These are phyloP conservation scores for Ephestia elutella DNA, from an alignment of 1,140 invertebrate species.

Conservation along the genomic window DNA sequence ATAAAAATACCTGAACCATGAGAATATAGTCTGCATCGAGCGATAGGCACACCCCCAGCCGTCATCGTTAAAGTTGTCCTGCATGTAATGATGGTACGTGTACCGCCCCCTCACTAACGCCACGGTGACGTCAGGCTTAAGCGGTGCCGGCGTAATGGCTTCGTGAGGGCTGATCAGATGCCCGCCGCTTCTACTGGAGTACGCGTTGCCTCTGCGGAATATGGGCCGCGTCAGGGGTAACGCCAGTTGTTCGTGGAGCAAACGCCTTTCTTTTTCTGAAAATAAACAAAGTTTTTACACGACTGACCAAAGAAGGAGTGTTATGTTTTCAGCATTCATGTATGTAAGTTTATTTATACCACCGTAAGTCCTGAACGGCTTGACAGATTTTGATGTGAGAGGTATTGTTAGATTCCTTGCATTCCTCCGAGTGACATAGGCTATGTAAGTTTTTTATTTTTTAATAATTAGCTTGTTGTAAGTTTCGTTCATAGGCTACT, in stretches of 20 bases:
- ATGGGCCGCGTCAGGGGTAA: conserved; percentile 80
- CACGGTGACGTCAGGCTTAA: conserved; percentile 42
- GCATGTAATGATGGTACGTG: conserved; percentile 97
- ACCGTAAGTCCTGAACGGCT: too few species aligned
- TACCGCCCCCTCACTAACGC: conserved; percentile 90
- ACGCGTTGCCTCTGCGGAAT: conserved; percentile 82
- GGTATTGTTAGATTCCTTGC: too few species aligned
- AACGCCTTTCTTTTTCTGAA: conserved; percentile 77
- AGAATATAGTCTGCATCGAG: conserved; percentile 96
- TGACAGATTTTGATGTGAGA: too few species aligned
- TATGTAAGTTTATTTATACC: too few species aligned
- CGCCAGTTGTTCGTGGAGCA: conserved; percentile 81
- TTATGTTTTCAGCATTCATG: too few species aligned
- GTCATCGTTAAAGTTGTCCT: conserved; percentile 94
- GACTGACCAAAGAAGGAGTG: too few species aligned
- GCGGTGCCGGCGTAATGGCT: conserved; percentile 26
- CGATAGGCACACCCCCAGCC: conserved; percentile 99
- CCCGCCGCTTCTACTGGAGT: conserved; percentile 74
- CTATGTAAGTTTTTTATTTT: too few species aligned
- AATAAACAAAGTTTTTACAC: neutral
- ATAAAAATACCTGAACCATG: conserved; percentile 88
- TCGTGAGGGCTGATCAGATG: conserved; percentile 84
- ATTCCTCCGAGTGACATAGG: too few species aligned
- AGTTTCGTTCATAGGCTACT: too few species aligned
- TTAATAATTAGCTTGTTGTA: too few species aligned